Conservation (phyloP, 2,113 vertebrate genomes). For the Sarotherodon lohbergeri region DNA sequence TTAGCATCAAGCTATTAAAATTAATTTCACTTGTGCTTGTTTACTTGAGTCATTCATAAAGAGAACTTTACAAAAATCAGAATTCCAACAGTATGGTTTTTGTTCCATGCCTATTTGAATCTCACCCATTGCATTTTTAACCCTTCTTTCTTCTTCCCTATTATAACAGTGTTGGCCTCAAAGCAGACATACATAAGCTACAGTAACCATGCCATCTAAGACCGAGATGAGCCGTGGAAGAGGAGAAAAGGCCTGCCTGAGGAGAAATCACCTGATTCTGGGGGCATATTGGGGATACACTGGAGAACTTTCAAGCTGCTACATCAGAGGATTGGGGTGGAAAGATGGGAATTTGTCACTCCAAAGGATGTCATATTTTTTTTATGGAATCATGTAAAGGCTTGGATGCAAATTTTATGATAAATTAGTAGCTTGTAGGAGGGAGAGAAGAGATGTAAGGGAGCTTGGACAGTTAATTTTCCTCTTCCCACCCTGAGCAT, state of each 20-base stretch:
- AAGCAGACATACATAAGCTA: conserved; percentile 97
- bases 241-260: conserved; percentile 1
- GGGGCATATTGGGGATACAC: conserved; percentile 5
- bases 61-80: conserved; percentile 7
- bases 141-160: conserved; percentile 35
- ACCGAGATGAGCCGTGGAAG: neutral
- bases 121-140: neutral
- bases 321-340: conserved; percentile 15
- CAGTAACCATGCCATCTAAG: conserved; percentile 93
- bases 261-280: conserved; percentile 35
- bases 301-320: conserved; percentile 24
- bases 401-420: conserved; percentile 19
- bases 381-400: conserved; percentile 35
- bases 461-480: conserved; percentile 44
- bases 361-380: conserved; percentile 56
- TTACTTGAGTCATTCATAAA: conserved; percentile 16
- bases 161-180: conserved; percentile 79
- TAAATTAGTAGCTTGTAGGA: conserved; percentile 5
- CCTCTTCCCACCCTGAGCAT: conserved; percentile 38
- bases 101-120: neutral
- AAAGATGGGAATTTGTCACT: conserved; percentile 49
- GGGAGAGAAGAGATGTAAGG: neutral
- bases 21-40: conserved; percentile 1
- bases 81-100: neutral
- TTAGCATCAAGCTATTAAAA: neutral